Evolutionary conservation across 2,888 invertebrate species (phyloP).

Genomic region (Neoitamus cyanurus): DNA sequence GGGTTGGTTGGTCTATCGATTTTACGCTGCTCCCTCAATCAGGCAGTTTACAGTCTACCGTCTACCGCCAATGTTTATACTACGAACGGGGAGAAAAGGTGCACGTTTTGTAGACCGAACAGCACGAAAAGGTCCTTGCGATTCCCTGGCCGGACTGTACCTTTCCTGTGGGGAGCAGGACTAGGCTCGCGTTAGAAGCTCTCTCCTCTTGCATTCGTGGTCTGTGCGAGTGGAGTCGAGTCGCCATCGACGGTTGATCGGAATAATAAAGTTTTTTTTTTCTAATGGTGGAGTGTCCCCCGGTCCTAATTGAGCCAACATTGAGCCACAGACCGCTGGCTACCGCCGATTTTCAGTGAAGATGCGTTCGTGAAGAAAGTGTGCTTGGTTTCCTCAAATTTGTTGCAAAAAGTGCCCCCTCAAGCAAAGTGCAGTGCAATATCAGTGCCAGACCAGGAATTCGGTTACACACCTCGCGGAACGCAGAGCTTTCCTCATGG

Average conservation of each 20-base stretch:
- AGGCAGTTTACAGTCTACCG: constrained; percentile 17
- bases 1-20: constrained; percentile 35
- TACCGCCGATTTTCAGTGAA: neutral
- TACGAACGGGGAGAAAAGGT: constrained; percentile 36
- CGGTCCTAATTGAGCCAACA: constrained; percentile 23
- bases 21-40: constrained; percentile 33
- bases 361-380: constrained; percentile 16
- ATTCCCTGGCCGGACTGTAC: constrained; percentile 16
- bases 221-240: constrained; percentile 44
- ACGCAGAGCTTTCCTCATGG: constrained; percentile 9
- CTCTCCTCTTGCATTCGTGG: constrained; percentile 41
- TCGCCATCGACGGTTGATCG: constrained; percentile 46
- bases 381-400: constrained; percentile 2
- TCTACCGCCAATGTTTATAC: constrained; percentile 32
- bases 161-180: constrained; percentile 7
- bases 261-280: constrained; percentile 25
- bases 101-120: constrained; percentile 44
- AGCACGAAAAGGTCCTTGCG: constrained; percentile 12
- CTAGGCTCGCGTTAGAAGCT: constrained; percentile 16
- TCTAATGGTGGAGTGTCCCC: constrained; percentile 36
- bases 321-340: neutral
- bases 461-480: neutral
- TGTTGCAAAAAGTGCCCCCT: neutral
- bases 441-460: constrained; percentile 3
- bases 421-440: constrained; percentile 9